Percentiles rank a stretch among this genome's conserved stretches.
Conservation (phyloP, 2,888 invertebrate species). For the Drosophila mayaguana region DNA sequence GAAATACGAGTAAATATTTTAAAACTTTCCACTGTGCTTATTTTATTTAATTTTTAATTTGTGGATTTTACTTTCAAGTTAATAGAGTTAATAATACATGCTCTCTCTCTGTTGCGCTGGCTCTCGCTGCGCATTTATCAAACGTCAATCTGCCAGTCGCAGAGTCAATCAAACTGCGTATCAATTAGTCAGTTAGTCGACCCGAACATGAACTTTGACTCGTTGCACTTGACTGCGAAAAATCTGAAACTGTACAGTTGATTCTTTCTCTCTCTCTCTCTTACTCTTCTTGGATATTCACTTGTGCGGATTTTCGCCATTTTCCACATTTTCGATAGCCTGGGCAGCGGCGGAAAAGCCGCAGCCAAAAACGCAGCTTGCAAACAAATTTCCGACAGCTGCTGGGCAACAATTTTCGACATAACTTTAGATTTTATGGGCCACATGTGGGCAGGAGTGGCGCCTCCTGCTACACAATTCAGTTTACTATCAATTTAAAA, state of each 20-base stretch:
- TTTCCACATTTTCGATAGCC: slow-evolving; percentile 14
- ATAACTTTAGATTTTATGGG: slow-evolving; percentile 75
- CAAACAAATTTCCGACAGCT: slow-evolving; percentile 74
- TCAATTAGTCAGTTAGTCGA: slow-evolving; percentile 1
- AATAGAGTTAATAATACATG: neutral
- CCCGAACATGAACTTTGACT: neutral
- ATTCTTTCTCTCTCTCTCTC: slow-evolving; percentile 54
- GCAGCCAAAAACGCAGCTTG: slow-evolving; percentile 34
- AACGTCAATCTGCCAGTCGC: neutral
- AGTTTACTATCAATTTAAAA: slow-evolving; percentile 71
- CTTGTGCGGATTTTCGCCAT: slow-evolving; percentile 14
- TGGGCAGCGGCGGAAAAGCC: slow-evolving; percentile 31
- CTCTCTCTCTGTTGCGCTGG: neutral
- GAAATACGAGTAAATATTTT: no score
- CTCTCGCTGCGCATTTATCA: neutral
- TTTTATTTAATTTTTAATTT: no score
- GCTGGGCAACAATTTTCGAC: slow-evolving; percentile 68
- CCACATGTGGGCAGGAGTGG: slow-evolving; percentile 64
- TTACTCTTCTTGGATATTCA: slow-evolving; percentile 1
- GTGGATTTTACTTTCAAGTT: neutral
- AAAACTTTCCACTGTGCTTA: neutral
- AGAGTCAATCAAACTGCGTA: neutral
- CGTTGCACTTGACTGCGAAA: neutral
- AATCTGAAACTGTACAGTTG: slow-evolving; percentile 26
- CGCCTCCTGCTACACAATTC: slow-evolving; percentile 16